phyloP scores from a whole-genome alignment of 1,140 invertebrate species.

The Linepithema humile region DNA sequence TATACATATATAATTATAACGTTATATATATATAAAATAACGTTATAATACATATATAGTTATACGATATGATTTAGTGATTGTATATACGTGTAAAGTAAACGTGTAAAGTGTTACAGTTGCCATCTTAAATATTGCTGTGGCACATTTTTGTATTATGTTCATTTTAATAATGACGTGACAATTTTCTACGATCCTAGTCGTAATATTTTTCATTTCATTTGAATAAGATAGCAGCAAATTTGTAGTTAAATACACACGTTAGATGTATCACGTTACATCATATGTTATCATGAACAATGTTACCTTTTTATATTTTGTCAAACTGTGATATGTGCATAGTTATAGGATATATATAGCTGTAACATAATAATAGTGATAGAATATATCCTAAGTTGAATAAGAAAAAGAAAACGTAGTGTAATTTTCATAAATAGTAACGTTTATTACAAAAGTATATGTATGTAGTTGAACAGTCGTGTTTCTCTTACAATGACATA shows the following conservation, averaged over 20 bases:
- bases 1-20: slow-evolving; percentile 3
- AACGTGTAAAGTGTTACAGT: no score
- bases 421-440: slow-evolving; percentile 79
- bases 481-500: slow-evolving; percentile 76
- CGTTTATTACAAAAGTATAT: slow-evolving; percentile 80
- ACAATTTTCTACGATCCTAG: slow-evolving; percentile 62
- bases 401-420: background rate
- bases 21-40: background rate
- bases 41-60: slow-evolving; percentile 26
- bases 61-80: background rate
- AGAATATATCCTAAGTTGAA: no score
- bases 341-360: background rate
- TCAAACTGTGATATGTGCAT: background rate
- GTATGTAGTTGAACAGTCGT: slow-evolving; percentile 74
- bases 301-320: slow-evolving; percentile 19
- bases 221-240: slow-evolving; percentile 32
- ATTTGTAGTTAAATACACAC: slow-evolving; percentile 34
- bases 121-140: background rate
- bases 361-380: background rate
- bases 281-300: slow-evolving; percentile 1
- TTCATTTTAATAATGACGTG: slow-evolving; percentile 22
- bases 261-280: no score
- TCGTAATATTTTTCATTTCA: slow-evolving; percentile 52
- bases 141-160: background rate
- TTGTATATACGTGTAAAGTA: background rate